Base-by-base conservation (phyloP, 2,113 vertebrate species). In the Morone chrysops region DNA sequence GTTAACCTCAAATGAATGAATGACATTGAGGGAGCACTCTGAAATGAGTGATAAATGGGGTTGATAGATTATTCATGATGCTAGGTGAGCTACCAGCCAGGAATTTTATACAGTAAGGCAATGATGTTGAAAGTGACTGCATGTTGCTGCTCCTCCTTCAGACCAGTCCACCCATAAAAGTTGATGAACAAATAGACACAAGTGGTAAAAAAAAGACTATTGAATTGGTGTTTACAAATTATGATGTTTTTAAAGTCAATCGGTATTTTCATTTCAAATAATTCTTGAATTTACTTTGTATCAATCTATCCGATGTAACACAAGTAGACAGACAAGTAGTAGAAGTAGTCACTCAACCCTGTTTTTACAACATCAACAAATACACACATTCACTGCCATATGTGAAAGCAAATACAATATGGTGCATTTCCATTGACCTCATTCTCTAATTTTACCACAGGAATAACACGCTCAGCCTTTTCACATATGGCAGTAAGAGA, bases 341-440 rank as follows among this genome's bases (percentile, higher is more conserved):
- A 25, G 25, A 25, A 25, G 25, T 25, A 25, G 45, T 54, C 40
- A 53, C 22, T 14, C 20, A 48, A 70, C 6, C 18, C 22, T 71
- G n/a, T 67, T 65, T 63, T 65, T 83, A 36, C 13, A 53, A 12
- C 51, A n/a, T 76, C 68, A 62, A 36, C 66, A 54, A 65, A 50
- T 31, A n/a, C 17, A 68, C 6, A 45, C 75, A 25, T 60, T 59
- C 36, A 40, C 31, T 5, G 4, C 75, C 74, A 70, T 69, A 57
- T 71, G 72, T 78, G 41, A 70, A 66, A 48, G 61, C 31, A 9
- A 41, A 43, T 43, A 45, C 57, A 10, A 63, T 25, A 10, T 18
- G 72, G 8, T 78, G 87, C 41, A 40, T 75, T 43, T 83, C 63
- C 62, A 40, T 40, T 88, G 18, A 89, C 82, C 90, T 82, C 59